These are phyloP conservation scores for Thyatira batis DNA, from an alignment of 2,888 invertebrate genomes.

Conservation along the genomic window DNA sequence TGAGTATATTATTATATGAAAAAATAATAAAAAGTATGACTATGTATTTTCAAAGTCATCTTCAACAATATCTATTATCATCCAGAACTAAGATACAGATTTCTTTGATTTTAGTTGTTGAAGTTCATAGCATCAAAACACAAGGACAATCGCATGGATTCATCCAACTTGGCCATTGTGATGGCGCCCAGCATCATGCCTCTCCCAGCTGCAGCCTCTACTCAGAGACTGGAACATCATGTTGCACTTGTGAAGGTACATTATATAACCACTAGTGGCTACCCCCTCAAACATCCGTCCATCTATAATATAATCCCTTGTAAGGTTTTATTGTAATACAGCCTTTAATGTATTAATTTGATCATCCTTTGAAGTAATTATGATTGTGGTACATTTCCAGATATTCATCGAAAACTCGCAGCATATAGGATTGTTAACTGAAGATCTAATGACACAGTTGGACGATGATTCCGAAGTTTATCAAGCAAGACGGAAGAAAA, in stretches of 20 bases:
- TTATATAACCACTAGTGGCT: too few species aligned
- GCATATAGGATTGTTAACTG: constrained; percentile 88
- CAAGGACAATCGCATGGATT: constrained; percentile 90
- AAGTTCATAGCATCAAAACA: constrained; percentile 86
- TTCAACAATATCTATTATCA: constrained; percentile 1
- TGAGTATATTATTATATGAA: too few species aligned
- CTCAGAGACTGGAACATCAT: constrained; percentile 85
- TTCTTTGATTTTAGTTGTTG: constrained; percentile 80
- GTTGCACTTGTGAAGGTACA: constrained; percentile 87
- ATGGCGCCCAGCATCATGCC: constrained; percentile 94
- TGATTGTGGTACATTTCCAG: constrained; percentile 55
- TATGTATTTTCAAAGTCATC: too few species aligned
- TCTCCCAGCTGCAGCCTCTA: constrained; percentile 85
- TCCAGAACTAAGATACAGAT: background rate
- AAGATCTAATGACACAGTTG: constrained; percentile 76
- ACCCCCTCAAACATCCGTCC: too few species aligned
- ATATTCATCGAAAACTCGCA: constrained; percentile 90
- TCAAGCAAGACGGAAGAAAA: constrained; percentile 86
- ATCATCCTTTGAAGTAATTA: background rate
- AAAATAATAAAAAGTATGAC: too few species aligned
- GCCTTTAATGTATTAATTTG: background rate
- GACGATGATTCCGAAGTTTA: constrained; percentile 75
- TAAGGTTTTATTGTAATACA: background rate
- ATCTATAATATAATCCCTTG: too few species aligned
- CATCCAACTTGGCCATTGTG: constrained; percentile 91